These are phyloP conservation scores for Metacarcinus magister DNA, from an alignment of 2,888 invertebrate genomes.

Conservation along the genomic window DNA sequence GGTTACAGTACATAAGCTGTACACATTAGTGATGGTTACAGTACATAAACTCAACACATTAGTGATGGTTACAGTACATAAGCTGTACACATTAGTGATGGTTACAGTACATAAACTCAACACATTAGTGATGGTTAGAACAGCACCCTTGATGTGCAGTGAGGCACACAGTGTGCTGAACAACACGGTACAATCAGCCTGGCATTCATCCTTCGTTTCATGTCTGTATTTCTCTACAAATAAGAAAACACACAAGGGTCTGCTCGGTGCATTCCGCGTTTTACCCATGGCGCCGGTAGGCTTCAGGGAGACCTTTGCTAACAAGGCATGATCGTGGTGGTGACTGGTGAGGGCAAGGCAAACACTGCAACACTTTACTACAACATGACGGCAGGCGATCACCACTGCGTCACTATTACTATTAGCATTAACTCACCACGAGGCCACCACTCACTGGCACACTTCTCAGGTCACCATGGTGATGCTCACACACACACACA, in stretches of 20 bases:
- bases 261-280: neutral
- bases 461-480: too few relatives aligned
- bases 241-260: neutral
- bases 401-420: neutral
- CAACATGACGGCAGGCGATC: neutral
- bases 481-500: too few relatives aligned
- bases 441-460: too few relatives aligned
- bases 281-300: too few relatives aligned
- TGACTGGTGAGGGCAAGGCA: neutral
- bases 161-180: neutral
- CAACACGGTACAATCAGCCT: neutral
- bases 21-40: too few relatives aligned
- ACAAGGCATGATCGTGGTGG: neutral
- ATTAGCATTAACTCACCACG: too few relatives aligned
- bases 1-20: too few relatives aligned
- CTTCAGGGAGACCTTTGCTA: too few relatives aligned
- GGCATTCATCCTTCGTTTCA: neutral
- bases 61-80: too few relatives aligned
- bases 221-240: neutral
- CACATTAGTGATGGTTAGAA: neutral
- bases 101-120: too few relatives aligned
- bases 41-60: too few relatives aligned
- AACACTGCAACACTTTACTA: neutral
- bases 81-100: too few relatives aligned
- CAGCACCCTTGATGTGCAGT: neutral